These are phyloP conservation scores for Percopsis transmontana DNA, from an alignment of 2,113 vertebrate species.

Conservation along the genomic window DNA sequence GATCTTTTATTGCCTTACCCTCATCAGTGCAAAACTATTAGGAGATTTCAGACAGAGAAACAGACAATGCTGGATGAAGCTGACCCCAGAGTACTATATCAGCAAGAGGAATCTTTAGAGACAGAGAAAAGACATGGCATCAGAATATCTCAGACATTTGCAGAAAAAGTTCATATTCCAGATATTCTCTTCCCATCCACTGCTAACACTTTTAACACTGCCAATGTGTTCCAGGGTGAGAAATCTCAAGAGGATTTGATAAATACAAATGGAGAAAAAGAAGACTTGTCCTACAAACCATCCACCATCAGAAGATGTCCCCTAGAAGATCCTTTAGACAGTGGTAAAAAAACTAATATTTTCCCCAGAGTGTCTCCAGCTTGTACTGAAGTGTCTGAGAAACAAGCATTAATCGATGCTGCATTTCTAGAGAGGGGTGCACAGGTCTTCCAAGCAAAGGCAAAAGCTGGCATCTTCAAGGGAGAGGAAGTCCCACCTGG, in stretches of 20 bases:
- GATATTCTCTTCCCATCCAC: background rate
- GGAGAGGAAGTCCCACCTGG: slow-evolving; percentile 33
- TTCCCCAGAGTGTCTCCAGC: background rate
- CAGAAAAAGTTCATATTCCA: background rate
- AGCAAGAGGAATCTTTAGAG: background rate
- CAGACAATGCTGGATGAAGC: no score
- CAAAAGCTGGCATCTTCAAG: slow-evolving; percentile 22
- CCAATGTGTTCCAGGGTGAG: background rate
- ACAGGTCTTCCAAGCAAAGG: background rate
- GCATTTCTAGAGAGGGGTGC: background rate
- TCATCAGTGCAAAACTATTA: background rate
- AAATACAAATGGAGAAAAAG: background rate
- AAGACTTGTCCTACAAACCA: background rate
- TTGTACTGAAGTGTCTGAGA: slow-evolving; percentile 14
- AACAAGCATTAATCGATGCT: background rate
- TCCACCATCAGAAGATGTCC: background rate
- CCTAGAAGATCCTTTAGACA: background rate
- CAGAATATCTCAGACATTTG: background rate
- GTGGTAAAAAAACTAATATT: background rate
- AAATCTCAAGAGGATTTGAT: background rate
- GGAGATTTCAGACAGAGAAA: background rate
- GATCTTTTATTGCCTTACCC: background rate
- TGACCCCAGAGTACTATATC: no score
- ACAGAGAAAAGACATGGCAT: background rate
- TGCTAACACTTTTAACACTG: background rate